phyloP scores from a whole-genome alignment of 2,888 invertebrate genomes.

The Choreutis nemorana region DNA sequence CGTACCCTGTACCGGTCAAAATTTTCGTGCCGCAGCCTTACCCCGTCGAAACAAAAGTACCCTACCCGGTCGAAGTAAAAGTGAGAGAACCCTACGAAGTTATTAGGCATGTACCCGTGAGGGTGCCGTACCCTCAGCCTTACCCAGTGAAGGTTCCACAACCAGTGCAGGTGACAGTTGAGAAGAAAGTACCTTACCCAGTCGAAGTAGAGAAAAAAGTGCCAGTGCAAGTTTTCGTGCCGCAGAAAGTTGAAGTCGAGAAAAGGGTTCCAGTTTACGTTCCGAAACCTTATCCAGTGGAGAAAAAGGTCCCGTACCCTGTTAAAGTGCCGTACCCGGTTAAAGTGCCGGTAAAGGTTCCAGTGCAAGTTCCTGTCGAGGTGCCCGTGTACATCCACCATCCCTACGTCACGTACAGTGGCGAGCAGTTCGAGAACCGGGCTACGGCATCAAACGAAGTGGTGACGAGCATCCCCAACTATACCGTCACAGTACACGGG shows the following conservation, averaged over 20 bases:
- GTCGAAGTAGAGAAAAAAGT: slow-evolving; percentile 57
- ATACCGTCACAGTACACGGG: slow-evolving; percentile 35
- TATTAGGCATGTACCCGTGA: slow-evolving; percentile 45
- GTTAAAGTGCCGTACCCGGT: slow-evolving; percentile 35
- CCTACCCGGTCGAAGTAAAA: slow-evolving; percentile 55
- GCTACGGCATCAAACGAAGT: slow-evolving; percentile 7
- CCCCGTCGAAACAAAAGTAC: slow-evolving; percentile 65
- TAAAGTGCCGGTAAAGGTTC: slow-evolving; percentile 30
- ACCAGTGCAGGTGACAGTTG: slow-evolving; percentile 56
- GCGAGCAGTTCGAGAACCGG: slow-evolving; percentile 7
- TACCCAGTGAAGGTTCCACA: slow-evolving; percentile 62
- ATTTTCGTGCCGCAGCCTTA: slow-evolving; percentile 53
- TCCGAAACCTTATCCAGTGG: slow-evolving; percentile 32
- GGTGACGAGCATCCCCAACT: slow-evolving; percentile 18
- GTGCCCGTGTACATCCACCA: slow-evolving; percentile 40
- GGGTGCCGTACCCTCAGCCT: slow-evolving; percentile 50
- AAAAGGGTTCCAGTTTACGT: slow-evolving; percentile 36
- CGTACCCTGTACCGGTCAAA: slow-evolving; percentile 49
- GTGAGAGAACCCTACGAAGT: slow-evolving; percentile 47
- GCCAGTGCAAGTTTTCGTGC: slow-evolving; percentile 20
- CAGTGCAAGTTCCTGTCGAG: slow-evolving; percentile 34
- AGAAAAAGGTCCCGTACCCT: slow-evolving; percentile 40
- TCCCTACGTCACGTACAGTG: slow-evolving; percentile 25
- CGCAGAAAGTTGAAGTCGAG: slow-evolving; percentile 35
- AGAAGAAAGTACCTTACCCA: slow-evolving; percentile 51